Evolutionary conservation across 2,888 invertebrate genomes (phyloP), one percentile per base, ranked within the genome.

Genomic region (Bursaphelenchus okinawaensis): DNA sequence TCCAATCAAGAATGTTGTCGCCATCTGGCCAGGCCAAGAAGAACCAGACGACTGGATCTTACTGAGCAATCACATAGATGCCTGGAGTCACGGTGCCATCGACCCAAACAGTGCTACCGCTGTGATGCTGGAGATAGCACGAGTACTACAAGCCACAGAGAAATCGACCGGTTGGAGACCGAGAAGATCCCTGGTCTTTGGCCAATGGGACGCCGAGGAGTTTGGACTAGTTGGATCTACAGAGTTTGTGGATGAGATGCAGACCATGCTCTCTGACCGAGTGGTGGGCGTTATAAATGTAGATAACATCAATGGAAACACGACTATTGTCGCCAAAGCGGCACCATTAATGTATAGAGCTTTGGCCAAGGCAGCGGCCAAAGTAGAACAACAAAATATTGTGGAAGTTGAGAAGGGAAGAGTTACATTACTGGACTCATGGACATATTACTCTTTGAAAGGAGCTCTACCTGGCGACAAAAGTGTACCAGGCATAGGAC

Each of bases 61-160:
- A 62, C 66, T 86, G 3, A 86, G 86, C 9, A 87, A 86, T 74
- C 86, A 87, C 73, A 81, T 85, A 52, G 87, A 87, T 72, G 85
- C 86, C 28, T 87, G 86, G 87, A 84, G 83, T 31, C 83, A 83
- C 52, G 86, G 86, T 0, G 61, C 74, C 22, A 77, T 85, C 23
- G 86, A 86, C 69, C 85, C 86, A 0, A 83, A 83, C 28, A 84
- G 84, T 59, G 86, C 85, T 28, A 86, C 86, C 3, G 85, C 86
- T 0, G 82, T 82, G 19, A 79, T 86, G 79, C 75, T 85, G 70
- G 87, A 87, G 77, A 72, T 85, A 29, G 83, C 77, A 4, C 66
- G 80, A 28, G 79, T 77, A 1, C 66, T 81, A 68, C 70, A 69
- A 56, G 70, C 73, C 54, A 74, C 74, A 8, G 65, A 68, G 6